Base-by-base conservation (phyloP, 2,888 invertebrate species). In the Nomada goodeniana region DNA sequence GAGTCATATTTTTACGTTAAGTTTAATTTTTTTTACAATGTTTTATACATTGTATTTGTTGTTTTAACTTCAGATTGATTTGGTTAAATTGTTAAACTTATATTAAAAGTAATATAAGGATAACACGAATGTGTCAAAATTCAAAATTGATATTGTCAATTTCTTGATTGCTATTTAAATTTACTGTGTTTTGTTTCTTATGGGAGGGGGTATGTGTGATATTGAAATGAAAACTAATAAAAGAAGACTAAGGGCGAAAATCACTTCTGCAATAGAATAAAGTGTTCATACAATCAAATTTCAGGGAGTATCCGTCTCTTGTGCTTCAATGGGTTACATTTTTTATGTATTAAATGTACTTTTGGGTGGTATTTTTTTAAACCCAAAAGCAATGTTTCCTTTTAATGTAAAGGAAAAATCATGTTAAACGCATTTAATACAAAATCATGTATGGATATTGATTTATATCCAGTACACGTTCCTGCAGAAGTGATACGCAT, bases 61-160 rank as follows among this genome's bases (percentile, higher is more conserved):
- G 80, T 88, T 87, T 89, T 88, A 68, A 76, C 79, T 84, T 85
- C 23, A 73, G 75, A 84, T 80, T 78, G 67, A 65, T 77, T 80
- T 81, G 77, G 68, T 88, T 89, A 80, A 80, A 86, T 89, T 86
- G 90, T 90, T 90, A 89, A 90, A 89, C 91, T 91, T 92, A 91
- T 91, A 91, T 92, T 91, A 85, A 91, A 85, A 84, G 86, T 90
- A 91, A 91, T 91, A 91, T 90, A 90, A 91, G 91, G 89, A 91
- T 91, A 91, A 92, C 91, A 92, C 91, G 92, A 91, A 91, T 88
- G 92, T 91, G 91, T 91, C 93, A 93, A 93, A 93, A 93, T 93
- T 93, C 93, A 93, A 93, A 93, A 93, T 93, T 93, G 89, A 91
- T 90, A 90, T 91, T 88, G 89, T 91, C 87, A 89, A 91, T 92